Percentiles rank a stretch among this genome's conserved stretches.
Evolutionary conservation across 2,888 invertebrate genomes (phyloP).

Genomic region (Cerastoderma edule): DNA sequence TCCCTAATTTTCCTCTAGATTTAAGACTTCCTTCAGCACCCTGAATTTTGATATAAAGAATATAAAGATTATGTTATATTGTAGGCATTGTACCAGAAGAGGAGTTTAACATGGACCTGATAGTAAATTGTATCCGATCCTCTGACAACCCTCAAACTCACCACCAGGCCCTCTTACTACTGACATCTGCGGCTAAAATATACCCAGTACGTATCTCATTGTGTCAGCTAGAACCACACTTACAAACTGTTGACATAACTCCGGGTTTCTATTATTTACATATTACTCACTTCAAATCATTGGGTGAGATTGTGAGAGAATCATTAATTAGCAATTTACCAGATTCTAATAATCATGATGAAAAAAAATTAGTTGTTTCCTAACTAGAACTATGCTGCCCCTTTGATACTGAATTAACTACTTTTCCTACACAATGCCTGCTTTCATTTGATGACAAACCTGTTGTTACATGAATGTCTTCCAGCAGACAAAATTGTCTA

Average conservation of each 20-base stretch:
- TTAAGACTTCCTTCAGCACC: no score
- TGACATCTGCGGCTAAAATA: conserved; percentile 91
- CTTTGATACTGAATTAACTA: no score
- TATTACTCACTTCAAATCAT: no score
- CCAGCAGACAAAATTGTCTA: neutral
- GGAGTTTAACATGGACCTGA: conserved; percentile 87
- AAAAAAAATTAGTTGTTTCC: neutral
- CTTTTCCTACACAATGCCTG: no score
- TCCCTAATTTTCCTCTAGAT: no score
- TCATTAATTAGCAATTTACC: neutral
- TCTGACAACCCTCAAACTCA: conserved; percentile 98
- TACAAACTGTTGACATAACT: no score
- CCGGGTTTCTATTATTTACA: no score
- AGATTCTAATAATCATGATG: neutral
- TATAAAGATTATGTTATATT: no score
- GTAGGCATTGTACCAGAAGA: conserved; percentile 48
- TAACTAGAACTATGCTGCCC: no score
- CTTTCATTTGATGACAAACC: no score
- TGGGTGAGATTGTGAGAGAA: no score
- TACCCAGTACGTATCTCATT: conserved; percentile 86
- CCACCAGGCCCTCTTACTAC: conserved; percentile 93
- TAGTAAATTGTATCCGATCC: conserved; percentile 94
- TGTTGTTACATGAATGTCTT: neutral
- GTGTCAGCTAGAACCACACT: neutral
- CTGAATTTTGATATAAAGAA: no score